These are phyloP conservation scores for Elysia chlorotica DNA, from an alignment of 1,140 invertebrate species.

Conservation along the genomic window DNA sequence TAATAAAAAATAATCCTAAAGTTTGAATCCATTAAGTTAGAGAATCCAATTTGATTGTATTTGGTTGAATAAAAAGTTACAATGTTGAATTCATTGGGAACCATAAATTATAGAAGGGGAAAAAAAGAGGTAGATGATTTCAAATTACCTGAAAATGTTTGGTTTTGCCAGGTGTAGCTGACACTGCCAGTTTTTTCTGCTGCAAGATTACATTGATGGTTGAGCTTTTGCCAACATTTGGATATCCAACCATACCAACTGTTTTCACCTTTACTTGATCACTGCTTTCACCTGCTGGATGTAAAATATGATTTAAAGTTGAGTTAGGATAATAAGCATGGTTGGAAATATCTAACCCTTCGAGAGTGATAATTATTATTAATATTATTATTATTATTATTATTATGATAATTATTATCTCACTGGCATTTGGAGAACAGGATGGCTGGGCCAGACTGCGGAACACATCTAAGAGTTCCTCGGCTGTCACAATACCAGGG, in stretches of 20 bases:
- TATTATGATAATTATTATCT: too few relatives aligned
- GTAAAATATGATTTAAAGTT: too few relatives aligned
- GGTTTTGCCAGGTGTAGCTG: slow-evolving; percentile 94
- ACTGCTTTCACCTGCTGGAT: too few relatives aligned
- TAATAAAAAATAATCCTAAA: too few relatives aligned
- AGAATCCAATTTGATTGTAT: too few relatives aligned
- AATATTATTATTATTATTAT: too few relatives aligned
- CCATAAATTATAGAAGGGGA: background rate
- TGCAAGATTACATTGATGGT: slow-evolving; percentile 93
- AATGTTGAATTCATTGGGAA: background rate
- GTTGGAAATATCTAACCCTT: too few relatives aligned
- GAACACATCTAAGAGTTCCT: slow-evolving; percentile 70
- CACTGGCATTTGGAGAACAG: slow-evolving; percentile 70
- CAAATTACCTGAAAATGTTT: slow-evolving; percentile 79
- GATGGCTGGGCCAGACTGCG: slow-evolving; percentile 54
- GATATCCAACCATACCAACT: slow-evolving; percentile 93
- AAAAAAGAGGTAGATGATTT: background rate
- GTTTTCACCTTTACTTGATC: slow-evolving; percentile 69
- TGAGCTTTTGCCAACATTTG: slow-evolving; percentile 99
- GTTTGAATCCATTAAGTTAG: too few relatives aligned
- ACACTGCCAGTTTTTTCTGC: slow-evolving; percentile 93
- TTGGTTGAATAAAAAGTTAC: too few relatives aligned
- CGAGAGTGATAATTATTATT: too few relatives aligned
- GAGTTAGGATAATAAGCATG: too few relatives aligned
- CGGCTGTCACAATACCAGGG: slow-evolving; percentile 42